A percentile compares a stretch with the other conserved stretches of the same genome.
Conservation (phyloP, 37 sponge, comb jelly and placozoan species). For the Agelas oroides region DNA sequence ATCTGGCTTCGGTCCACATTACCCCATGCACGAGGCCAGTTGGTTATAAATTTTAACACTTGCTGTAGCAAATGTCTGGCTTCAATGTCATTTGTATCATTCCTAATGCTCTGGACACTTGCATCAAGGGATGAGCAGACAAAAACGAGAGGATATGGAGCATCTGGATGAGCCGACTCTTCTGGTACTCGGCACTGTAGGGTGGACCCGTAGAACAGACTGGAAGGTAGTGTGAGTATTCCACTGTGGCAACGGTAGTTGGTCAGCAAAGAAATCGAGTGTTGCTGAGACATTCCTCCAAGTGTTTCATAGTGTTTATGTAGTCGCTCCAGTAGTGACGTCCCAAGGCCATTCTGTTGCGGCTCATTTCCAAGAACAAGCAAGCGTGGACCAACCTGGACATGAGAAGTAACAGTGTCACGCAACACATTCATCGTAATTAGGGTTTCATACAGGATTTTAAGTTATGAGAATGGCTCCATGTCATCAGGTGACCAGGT, state of each 20-base stretch:
- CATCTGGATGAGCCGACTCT: slow-evolving; percentile 26
- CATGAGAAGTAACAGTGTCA: neutral
- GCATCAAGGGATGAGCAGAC: slow-evolving; percentile 43
- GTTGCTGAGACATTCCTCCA: neutral
- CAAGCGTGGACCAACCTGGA: slow-evolving; percentile 76
- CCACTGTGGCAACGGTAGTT: slow-evolving; percentile 77
- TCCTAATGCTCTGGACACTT: neutral
- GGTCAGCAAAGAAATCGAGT: slow-evolving; percentile 26
- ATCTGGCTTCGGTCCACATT: neutral
- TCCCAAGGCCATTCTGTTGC: slow-evolving; percentile 57
- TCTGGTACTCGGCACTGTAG: slow-evolving; percentile 24
- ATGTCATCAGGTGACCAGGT: no score
- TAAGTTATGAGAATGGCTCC: no score
- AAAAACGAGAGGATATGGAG: slow-evolving; percentile 58
- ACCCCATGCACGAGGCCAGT: slow-evolving; percentile 35
- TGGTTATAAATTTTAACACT: neutral
- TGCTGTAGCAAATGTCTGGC: slow-evolving; percentile 6
- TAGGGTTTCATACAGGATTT: no score
- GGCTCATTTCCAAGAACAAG: slow-evolving; percentile 75
- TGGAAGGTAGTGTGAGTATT: slow-evolving; percentile 65
- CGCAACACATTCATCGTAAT: neutral
- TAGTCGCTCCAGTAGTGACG: slow-evolving; percentile 64
- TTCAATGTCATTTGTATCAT: slow-evolving; percentile 6
- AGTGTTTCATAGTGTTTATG: slow-evolving; percentile 29
- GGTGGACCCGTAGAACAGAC: slow-evolving; percentile 71